A percentile compares a stretch with the other conserved stretches of the same genome.
phyloP scores from a whole-genome alignment of 2,888 invertebrate genomes.

The Dorcus parallelipipedus region DNA sequence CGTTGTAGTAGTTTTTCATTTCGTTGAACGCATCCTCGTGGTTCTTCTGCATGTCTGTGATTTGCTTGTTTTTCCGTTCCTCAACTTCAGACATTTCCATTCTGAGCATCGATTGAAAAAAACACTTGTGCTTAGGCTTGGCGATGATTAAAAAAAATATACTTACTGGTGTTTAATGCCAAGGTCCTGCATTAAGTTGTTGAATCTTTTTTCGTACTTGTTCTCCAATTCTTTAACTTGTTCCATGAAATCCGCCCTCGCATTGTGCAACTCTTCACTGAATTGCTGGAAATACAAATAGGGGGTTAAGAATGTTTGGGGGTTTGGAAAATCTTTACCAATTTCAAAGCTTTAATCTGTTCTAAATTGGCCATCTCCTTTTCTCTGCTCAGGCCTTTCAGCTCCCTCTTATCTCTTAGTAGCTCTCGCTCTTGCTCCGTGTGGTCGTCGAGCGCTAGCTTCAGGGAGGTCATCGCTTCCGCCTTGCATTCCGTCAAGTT shows the following conservation, averaged over 20 bases:
- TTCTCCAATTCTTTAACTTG: slow-evolving; percentile 66
- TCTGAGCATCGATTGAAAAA: slow-evolving; percentile 39
- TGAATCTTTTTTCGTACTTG: slow-evolving; percentile 73
- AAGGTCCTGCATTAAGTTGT: slow-evolving; percentile 67
- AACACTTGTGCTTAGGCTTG: not conserved
- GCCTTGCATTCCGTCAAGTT: slow-evolving; percentile 81
- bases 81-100: slow-evolving; percentile 87
- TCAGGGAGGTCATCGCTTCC: slow-evolving; percentile 76
- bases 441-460: slow-evolving; percentile 81
- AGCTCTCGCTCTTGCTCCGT: slow-evolving; percentile 72
- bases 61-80: slow-evolving; percentile 86
- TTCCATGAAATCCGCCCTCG: slow-evolving; percentile 62
- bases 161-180: slow-evolving; percentile 60
- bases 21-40: slow-evolving; percentile 85
- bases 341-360: slow-evolving; percentile 67
- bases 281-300: slow-evolving; percentile 37
- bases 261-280: slow-evolving; percentile 54
- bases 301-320: not conserved
- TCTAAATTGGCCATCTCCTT: slow-evolving; percentile 68
- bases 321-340: slow-evolving; percentile 47
- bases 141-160: not conserved
- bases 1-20: slow-evolving; percentile 93
- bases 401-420: slow-evolving; percentile 66
- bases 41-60: slow-evolving; percentile 72
- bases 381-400: slow-evolving; percentile 67